Percentiles rank a stretch among this genome's conserved stretches.
phyloP scores from a whole-genome alignment of 1,140 invertebrate species.

The Catajapyx aquilonaris region DNA sequence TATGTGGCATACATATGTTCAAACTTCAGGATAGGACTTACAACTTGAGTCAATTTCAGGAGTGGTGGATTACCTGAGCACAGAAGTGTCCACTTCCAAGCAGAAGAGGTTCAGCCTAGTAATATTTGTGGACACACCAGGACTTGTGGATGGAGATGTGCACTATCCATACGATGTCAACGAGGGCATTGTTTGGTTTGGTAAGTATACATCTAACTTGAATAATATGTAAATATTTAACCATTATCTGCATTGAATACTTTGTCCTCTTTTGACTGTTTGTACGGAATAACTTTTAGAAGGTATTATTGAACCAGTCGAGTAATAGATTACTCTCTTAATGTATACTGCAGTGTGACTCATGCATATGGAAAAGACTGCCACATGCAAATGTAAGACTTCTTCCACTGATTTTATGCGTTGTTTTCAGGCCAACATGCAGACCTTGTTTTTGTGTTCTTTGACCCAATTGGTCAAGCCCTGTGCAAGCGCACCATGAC shows the following conservation, averaged over 20 bases:
- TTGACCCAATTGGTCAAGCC: conserved; percentile 40
- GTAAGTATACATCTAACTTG: conserved; percentile 18
- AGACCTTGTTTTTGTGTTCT: conserved; percentile 39
- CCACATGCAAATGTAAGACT: too few relatives aligned
- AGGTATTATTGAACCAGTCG: too few relatives aligned
- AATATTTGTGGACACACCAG: conserved; percentile 39
- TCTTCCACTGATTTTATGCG: conserved; percentile 1
- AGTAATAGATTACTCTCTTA: neutral
- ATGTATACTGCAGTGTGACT: neutral
- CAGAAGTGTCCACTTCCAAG: conserved; percentile 35
- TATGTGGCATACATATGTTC: neutral
- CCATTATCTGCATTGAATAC: too few relatives aligned
- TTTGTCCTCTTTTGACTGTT: too few relatives aligned
- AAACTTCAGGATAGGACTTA: neutral
- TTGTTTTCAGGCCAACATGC: conserved; percentile 26
- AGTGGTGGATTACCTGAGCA: conserved; percentile 31
- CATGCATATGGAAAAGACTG: neutral
- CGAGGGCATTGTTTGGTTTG: conserved; percentile 32
- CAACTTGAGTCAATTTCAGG: conserved; percentile 18
- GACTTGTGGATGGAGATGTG: conserved; percentile 40
- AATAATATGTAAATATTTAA: too few relatives aligned
- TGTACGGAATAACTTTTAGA: too few relatives aligned
- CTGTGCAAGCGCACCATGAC: conserved; percentile 35
- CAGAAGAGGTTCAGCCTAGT: conserved; percentile 36
- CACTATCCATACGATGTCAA: conserved; percentile 42